Evolutionary conservation across 2,888 invertebrate species (phyloP).

Genomic region (Brachypalpus laphriformis): DNA sequence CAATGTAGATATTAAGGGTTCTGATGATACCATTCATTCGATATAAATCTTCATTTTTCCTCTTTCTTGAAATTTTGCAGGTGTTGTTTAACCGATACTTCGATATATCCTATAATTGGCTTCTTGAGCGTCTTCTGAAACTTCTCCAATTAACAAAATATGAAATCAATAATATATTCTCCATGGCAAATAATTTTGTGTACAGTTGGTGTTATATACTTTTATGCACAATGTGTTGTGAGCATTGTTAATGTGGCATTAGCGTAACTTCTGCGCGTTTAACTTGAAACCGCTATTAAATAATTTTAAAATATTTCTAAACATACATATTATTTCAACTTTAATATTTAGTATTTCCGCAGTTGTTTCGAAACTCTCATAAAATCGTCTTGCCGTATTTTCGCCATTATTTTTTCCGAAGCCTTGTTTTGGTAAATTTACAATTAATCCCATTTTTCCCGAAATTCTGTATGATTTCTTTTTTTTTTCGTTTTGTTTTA

Average conservation of each 20-base stretch:
- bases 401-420: background rate
- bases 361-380: background rate
- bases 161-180: background rate
- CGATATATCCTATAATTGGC: background rate
- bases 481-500: background rate
- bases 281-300: too few relatives aligned
- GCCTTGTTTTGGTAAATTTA: too few relatives aligned
- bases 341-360: too few relatives aligned
- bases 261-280: too few relatives aligned
- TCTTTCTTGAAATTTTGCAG: background rate
- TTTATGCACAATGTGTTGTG: background rate
- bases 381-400: background rate
- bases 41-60: background rate
- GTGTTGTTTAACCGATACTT: conserved; percentile 2
- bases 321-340: background rate
- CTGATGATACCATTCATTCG: background rate
- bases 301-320: background rate
- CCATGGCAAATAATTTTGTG: too few relatives aligned
- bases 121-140: conserved; percentile 6
- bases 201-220: too few relatives aligned
- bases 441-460: background rate
- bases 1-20: background rate
- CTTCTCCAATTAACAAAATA: background rate
- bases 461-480: background rate
- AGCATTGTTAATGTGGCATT: background rate